These are phyloP conservation scores for Phoebastria nigripes DNA, from an alignment of 2,797 vertebrate genomes.

Conservation along the genomic window DNA sequence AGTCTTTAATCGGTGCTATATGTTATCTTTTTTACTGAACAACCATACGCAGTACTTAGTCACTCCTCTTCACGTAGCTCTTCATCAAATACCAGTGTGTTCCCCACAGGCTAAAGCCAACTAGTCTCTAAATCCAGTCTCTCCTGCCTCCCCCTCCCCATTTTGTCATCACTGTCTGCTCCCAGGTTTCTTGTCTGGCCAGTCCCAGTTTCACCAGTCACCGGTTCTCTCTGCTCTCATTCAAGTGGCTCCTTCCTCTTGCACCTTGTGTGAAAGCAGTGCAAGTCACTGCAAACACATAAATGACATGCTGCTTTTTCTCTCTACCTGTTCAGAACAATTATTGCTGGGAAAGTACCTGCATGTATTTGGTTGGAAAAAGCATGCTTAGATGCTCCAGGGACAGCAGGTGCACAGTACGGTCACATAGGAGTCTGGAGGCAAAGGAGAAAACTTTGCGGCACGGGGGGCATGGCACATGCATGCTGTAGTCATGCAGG, in stretches of 20 bases:
- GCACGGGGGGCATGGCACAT: fast-evolving
- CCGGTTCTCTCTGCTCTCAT: not conserved
- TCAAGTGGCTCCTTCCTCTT: not conserved
- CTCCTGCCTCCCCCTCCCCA: not conserved
- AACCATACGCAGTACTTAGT: not conserved
- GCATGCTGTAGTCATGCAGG: not conserved
- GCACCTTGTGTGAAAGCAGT: not conserved
- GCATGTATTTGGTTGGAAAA: not conserved
- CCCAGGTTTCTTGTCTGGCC: not conserved
- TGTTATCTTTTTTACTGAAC: not conserved
- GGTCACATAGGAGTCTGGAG: not conserved
- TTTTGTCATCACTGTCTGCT: not conserved
- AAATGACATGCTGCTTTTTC: not conserved
- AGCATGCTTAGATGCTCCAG: not conserved
- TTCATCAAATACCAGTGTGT: not conserved
- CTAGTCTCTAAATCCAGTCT: not conserved
- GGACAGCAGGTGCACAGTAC: not conserved
- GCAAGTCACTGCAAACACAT: not conserved
- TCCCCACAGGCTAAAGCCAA: not conserved
- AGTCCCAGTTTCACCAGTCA: not conserved
- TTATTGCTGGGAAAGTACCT: not conserved
- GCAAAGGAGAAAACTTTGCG: not conserved
- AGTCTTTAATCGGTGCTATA: not conserved
- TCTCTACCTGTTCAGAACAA: not conserved
- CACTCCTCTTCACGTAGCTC: not conserved